Percentiles rank a stretch among this genome's conserved stretches.
These are phyloP conservation scores for Thomomys bottae DNA, from an alignment of 2,113 vertebrate genomes.

Conservation along the genomic window DNA sequence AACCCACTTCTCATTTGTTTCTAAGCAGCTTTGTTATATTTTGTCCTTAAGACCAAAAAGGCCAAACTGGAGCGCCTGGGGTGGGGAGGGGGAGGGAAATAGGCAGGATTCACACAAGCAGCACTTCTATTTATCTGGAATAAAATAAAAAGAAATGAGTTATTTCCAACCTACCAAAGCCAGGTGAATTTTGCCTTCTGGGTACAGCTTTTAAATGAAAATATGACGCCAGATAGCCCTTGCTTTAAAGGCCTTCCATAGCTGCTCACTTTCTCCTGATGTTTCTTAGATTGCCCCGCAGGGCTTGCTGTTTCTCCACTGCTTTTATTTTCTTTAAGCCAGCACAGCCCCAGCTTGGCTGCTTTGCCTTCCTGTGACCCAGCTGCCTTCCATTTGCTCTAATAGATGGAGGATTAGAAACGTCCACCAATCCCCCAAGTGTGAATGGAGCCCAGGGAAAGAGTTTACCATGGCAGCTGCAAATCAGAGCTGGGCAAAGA, in stretches of 20 bases:
- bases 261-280: not conserved
- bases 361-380: slow-evolving; percentile 65
- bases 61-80: no score
- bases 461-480: slow-evolving; percentile 35
- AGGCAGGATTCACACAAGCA: slow-evolving; percentile 22
- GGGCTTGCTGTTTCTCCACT: slow-evolving; percentile 51
- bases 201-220: slow-evolving; percentile 65
- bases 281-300: slow-evolving; percentile 39
- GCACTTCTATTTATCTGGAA: slow-evolving; percentile 39
- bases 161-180: slow-evolving; percentile 53
- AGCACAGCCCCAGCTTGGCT: slow-evolving; percentile 51
- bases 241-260: slow-evolving; percentile 58
- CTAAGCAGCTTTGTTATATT: slow-evolving; percentile 1
- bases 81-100: not conserved
- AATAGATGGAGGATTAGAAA: slow-evolving; percentile 72
- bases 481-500: slow-evolving; percentile 56
- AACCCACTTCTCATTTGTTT: slow-evolving; percentile 36
- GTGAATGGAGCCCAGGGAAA: slow-evolving; percentile 59
- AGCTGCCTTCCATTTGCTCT: slow-evolving; percentile 72
- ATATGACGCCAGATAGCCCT: slow-evolving; percentile 44
- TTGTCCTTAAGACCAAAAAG: not conserved
- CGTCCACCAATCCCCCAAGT: slow-evolving; percentile 64
- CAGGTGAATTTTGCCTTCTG: slow-evolving; percentile 57
- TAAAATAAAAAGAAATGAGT: slow-evolving; percentile 46
- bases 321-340: slow-evolving; percentile 73